A percentile compares a stretch with the other conserved stretches of the same genome.
These are phyloP conservation scores for Scotopteryx bipunctaria DNA, from an alignment of 2,888 invertebrate species.

Conservation along the genomic window DNA sequence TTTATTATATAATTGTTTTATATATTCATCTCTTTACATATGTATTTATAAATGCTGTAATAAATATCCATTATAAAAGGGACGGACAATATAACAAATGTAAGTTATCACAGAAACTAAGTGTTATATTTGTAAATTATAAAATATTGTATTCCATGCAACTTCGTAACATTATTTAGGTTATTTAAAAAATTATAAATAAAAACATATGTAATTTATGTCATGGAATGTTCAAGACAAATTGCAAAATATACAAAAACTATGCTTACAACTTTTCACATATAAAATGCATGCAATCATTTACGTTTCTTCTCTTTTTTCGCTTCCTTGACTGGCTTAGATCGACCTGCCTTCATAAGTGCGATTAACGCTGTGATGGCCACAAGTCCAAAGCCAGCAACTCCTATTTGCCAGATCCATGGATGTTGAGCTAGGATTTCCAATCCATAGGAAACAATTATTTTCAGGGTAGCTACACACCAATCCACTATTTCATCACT, in stretches of 20 bases:
- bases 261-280: conserved; percentile 6
- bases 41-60: neutral
- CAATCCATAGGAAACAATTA: conserved; percentile 59
- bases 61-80: conserved; percentile 10
- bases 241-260: conserved; percentile 11
- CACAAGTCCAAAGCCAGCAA: conserved; percentile 76
- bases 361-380: conserved; percentile 76
- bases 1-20: conserved; percentile 9
- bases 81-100: conserved; percentile 12
- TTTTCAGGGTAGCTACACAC: conserved; percentile 71
- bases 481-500: conserved; percentile 78
- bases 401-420: conserved; percentile 78
- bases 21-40: conserved; percentile 2
- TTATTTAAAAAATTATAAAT: too few species aligned
- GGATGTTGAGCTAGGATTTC: conserved; percentile 67
- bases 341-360: conserved; percentile 68
- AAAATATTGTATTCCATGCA: neutral
- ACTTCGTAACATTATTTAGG: too few species aligned
- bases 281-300: conserved; percentile 41
- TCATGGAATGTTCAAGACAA: conserved; percentile 2
- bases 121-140: neutral
- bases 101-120: conserved; percentile 13
- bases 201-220: neutral
- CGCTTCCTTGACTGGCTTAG: conserved; percentile 60
- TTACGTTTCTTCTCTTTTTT: conserved; percentile 78